These are phyloP conservation scores for Drosophila nigrodunni DNA, from an alignment of 1,140 invertebrate genomes.

Conservation along the genomic window DNA sequence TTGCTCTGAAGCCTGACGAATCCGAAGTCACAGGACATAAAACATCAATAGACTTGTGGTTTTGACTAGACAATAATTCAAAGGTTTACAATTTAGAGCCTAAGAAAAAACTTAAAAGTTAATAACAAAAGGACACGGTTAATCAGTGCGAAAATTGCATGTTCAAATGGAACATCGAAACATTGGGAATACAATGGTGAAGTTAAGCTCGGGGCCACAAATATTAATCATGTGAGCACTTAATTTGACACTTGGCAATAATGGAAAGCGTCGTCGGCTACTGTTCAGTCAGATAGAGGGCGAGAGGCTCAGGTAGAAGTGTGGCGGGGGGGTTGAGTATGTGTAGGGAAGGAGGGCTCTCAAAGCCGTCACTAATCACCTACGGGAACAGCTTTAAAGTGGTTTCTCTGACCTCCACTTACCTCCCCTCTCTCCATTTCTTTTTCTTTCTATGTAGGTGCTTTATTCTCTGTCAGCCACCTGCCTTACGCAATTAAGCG, in stretches of 20 bases:
- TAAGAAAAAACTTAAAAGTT: constrained; percentile 49
- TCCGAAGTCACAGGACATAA: constrained; percentile 38
- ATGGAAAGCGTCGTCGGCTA: constrained; percentile 66
- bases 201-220: constrained; percentile 28
- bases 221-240: constrained; percentile 82
- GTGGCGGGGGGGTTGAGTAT: neutral
- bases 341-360: constrained; percentile 5
- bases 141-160: constrained; percentile 76
- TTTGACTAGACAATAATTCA: constrained; percentile 54
- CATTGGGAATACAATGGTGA: constrained; percentile 51
- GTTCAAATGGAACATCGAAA: constrained; percentile 29
- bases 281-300: constrained; percentile 15
- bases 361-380: constrained; percentile 74
- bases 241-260: constrained; percentile 82
- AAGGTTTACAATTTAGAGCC: constrained; percentile 51
- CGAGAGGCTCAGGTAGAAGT: neutral
- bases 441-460: constrained; percentile 50
- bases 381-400: constrained; percentile 79
- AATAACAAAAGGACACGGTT: constrained; percentile 77
- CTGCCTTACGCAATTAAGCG: constrained; percentile 83
- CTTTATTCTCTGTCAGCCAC: constrained; percentile 74
- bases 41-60: constrained; percentile 61
- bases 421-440: neutral
- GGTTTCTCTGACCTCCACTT: constrained; percentile 47
- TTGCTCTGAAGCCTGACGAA: constrained; percentile 35